Conservation (phyloP, 2,113 vertebrate species). For the Pygoscelis antarcticus region DNA sequence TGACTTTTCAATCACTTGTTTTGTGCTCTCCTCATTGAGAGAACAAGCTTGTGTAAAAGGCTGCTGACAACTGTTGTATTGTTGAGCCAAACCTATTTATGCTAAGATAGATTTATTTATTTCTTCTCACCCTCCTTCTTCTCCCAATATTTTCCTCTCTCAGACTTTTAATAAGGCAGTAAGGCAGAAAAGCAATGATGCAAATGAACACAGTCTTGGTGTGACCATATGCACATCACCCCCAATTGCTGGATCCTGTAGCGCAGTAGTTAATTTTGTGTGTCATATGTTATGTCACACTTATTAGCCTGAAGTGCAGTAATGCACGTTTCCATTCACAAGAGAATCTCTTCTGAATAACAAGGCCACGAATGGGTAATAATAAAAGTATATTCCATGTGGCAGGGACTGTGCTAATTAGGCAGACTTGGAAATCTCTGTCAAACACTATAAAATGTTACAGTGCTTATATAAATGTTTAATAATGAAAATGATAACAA, state of each 20-base stretch:
- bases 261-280: constrained; percentile 1
- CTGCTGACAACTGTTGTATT: neutral
- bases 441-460: constrained; percentile 28
- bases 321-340: constrained; percentile 20
- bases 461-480: constrained; percentile 36
- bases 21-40: neutral
- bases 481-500: constrained; percentile 44
- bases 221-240: constrained; percentile 11
- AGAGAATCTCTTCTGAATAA: neutral
- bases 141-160: constrained; percentile 33
- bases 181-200: constrained; percentile 25
- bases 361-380: neutral
- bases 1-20: neutral
- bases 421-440: constrained; percentile 1
- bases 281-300: constrained; percentile 29
- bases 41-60: neutral
- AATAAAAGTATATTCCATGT: constrained; percentile 35
- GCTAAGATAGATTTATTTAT: neutral
- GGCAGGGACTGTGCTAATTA: constrained; percentile 29
- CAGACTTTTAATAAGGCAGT: neutral
- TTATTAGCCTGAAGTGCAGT: constrained; percentile 23
- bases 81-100: constrained; percentile 14
- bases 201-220: neutral
- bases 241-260: neutral
- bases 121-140: neutral